Evolutionary conservation across 2,888 invertebrate species (phyloP).

Genomic region (Eupithecia pulchellata): DNA sequence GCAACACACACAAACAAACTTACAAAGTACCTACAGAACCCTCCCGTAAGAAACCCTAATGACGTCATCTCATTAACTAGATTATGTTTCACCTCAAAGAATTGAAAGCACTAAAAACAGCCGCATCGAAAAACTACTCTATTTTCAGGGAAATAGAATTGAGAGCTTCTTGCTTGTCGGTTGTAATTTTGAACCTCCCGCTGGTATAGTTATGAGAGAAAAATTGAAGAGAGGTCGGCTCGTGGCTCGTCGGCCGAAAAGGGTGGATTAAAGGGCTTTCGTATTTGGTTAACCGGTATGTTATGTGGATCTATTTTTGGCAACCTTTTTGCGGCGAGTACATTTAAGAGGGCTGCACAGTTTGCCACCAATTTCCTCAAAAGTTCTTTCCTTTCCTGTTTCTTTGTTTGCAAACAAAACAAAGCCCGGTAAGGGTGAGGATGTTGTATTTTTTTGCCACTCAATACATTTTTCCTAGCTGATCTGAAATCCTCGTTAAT

Average conservation of each 20-base stretch:
- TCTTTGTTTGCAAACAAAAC: constrained; percentile 4
- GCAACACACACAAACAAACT: neutral
- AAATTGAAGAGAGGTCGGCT: constrained; percentile 56
- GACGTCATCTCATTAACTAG: constrained; percentile 62
- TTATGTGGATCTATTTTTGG: constrained; percentile 24
- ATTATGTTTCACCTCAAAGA: constrained; percentile 61
- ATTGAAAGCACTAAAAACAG: constrained; percentile 38
- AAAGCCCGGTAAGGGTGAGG: neutral
- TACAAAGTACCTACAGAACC: neutral
- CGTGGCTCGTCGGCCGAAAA: constrained; percentile 49
- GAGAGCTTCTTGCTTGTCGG: constrained; percentile 38
- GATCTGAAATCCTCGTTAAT: neutral
- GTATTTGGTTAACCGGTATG: constrained; percentile 17
- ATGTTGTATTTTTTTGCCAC: neutral
- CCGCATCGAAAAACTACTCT: constrained; percentile 30
- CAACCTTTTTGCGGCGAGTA: constrained; percentile 5
- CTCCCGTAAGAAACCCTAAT: constrained; percentile 14
- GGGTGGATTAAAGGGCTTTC: constrained; percentile 37
- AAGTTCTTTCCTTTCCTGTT: neutral
- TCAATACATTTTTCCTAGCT: neutral
- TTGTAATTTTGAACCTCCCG: constrained; percentile 53
- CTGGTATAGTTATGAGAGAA: constrained; percentile 56
- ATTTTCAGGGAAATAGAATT: neutral
- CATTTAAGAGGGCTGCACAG: neutral
- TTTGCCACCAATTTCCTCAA: neutral